phyloP scores from a whole-genome alignment of 2,113 vertebrate genomes.

The Poecile atricapillus region DNA sequence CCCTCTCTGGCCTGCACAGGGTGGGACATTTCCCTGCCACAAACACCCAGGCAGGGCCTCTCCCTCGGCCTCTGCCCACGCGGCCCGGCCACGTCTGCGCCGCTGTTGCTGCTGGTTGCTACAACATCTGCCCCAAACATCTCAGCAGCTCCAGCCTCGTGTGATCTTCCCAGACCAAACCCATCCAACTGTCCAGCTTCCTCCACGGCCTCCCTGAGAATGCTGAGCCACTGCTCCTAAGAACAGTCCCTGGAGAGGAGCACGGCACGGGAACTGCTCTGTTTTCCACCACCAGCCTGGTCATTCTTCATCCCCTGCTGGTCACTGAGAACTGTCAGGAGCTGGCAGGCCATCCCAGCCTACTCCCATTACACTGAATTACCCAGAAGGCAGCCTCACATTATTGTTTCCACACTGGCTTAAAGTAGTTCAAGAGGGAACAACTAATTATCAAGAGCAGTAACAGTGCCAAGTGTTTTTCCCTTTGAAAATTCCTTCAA shows the following conservation, averaged over 20 bases:
- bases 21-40: not conserved
- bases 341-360: not conserved
- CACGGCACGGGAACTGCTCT: not conserved
- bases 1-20: not conserved
- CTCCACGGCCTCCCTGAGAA: not conserved
- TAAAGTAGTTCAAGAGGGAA: not conserved
- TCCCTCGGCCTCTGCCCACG: slow-evolving; percentile 29
- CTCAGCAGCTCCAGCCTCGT: not conserved
- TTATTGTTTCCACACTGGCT: not conserved
- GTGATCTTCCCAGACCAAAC: not conserved
- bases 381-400: not conserved
- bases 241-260: not conserved
- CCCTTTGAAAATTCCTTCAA: not conserved
- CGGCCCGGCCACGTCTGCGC: not conserved
- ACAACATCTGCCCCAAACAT: slow-evolving; percentile 53
- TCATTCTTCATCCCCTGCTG: not conserved
- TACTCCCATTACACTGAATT: not conserved
- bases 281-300: not conserved
- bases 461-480: not conserved
- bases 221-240: not conserved
- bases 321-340: not conserved
- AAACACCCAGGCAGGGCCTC: not conserved
- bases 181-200: not conserved
- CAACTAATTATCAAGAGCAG: not conserved
- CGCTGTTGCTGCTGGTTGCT: slow-evolving; percentile 47